Evolutionary conservation across 2,113 vertebrate species (phyloP).

Genomic region (Notothenia coriiceps): DNA sequence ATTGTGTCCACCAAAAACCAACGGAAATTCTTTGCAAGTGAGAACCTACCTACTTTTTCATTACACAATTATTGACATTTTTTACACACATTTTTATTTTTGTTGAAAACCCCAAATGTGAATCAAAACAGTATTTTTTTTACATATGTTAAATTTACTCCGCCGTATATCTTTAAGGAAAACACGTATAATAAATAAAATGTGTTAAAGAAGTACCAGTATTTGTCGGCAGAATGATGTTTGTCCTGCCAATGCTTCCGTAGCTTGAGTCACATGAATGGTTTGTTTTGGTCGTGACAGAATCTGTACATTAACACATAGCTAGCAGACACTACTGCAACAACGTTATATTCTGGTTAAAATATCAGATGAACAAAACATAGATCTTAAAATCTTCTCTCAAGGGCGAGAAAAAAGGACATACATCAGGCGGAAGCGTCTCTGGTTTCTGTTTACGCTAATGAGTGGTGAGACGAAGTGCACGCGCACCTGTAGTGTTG

Average conservation of each 20-base stretch:
- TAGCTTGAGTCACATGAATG: conserved; percentile 77
- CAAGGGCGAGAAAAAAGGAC: neutral
- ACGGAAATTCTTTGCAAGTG: no score
- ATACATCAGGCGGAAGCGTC: neutral
- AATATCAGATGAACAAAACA: no score
- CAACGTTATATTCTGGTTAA: neutral
- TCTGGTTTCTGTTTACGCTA: neutral
- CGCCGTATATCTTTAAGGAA: neutral
- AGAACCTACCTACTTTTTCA: no score
- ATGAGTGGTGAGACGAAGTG: neutral
- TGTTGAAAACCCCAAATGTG: neutral
- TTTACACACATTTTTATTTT: neutral
- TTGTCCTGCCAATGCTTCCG: conserved; percentile 76
- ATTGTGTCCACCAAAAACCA: no score
- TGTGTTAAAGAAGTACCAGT: neutral
- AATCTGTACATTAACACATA: neutral
- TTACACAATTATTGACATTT: no score
- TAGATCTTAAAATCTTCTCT: no score
- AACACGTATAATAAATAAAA: neutral
- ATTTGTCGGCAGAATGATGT: neutral
- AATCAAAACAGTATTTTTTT: no score
- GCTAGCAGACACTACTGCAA: neutral
- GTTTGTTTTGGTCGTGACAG: conserved; percentile 55
- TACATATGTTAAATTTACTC: neutral
- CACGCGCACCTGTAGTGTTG: neutral